These are phyloP conservation scores for Embidobia sp. DNA, from an alignment of 2,888 invertebrate species.

Conservation along the genomic window DNA sequence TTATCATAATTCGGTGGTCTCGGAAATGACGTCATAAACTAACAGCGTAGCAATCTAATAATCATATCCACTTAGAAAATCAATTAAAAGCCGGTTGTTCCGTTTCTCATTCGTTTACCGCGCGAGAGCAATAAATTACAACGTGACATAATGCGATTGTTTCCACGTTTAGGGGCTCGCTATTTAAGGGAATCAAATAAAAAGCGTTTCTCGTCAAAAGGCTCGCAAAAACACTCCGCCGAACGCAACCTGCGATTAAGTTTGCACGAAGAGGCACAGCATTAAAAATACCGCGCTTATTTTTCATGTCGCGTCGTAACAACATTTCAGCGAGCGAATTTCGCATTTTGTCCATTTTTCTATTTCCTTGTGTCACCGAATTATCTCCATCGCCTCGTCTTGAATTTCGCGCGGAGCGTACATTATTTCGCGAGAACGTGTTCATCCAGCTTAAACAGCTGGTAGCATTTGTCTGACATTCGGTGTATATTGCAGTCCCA, in stretches of 20 bases:
- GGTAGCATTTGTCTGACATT: conserved; percentile 66
- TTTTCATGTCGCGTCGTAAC: conserved; percentile 24
- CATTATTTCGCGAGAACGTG: conserved; percentile 63
- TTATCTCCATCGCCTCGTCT: conserved; percentile 53
- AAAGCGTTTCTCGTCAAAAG: no score
- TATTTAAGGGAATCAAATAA: no score
- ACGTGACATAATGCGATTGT: no score
- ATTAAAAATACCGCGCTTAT: conserved; percentile 6
- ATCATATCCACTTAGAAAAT: no score
- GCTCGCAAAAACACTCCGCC: no score
- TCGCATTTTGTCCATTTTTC: conserved; percentile 43
- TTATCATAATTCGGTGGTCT: no score
- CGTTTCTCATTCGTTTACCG: no score
- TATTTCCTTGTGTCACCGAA: conserved; percentile 56
- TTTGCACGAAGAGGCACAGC: conserved; percentile 1
- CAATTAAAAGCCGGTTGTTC: no score
- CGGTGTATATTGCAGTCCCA: conserved; percentile 66
- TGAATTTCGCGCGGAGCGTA: conserved; percentile 55
- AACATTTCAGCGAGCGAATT: conserved; percentile 33
- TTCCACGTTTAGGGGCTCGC: no score
- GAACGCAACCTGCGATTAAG: neutral
- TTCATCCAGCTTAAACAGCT: conserved; percentile 64
- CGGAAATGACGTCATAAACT: no score
- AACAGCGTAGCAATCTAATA: no score
- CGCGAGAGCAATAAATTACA: no score